Evolutionary conservation across 2,113 vertebrate species (phyloP).

Genomic region (Podocnemis expansa): DNA sequence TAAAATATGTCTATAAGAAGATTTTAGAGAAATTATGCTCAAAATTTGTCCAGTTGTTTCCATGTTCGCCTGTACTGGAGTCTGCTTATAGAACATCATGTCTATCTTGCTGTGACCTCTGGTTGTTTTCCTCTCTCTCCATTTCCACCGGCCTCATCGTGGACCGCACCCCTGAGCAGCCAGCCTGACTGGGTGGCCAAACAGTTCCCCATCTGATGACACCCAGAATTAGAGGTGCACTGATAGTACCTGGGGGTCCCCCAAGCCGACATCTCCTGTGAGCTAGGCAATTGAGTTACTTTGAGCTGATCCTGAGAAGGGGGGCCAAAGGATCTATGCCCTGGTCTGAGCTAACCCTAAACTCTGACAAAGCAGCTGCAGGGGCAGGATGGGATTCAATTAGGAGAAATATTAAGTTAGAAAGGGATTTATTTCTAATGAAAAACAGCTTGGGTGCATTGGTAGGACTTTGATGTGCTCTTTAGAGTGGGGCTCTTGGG

Average conservation of each 20-base stretch:
- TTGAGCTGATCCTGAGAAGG: background rate
- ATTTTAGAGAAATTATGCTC: accelerated
- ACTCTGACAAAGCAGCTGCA: background rate
- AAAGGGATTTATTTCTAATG: background rate
- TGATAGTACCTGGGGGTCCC: background rate
- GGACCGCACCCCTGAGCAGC: background rate
- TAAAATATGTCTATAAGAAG: background rate
- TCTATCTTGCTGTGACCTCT: background rate
- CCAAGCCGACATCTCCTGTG: background rate
- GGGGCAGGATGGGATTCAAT: background rate
- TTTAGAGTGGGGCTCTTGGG: background rate
- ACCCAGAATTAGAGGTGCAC: background rate
- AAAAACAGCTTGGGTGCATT: background rate
- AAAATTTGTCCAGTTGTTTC: accelerated
- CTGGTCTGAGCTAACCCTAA: background rate
- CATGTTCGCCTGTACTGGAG: background rate
- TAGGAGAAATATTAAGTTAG: background rate
- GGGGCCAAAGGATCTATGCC: background rate
- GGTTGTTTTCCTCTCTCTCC: background rate
- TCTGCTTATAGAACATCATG: background rate
- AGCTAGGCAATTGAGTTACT: background rate
- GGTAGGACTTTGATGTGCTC: background rate
- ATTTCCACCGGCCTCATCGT: background rate
- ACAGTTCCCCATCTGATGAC: background rate
- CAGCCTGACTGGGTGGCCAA: background rate